These are phyloP conservation scores for Theristicus caerulescens DNA, from an alignment of 2,113 vertebrate genomes.

Conservation along the genomic window DNA sequence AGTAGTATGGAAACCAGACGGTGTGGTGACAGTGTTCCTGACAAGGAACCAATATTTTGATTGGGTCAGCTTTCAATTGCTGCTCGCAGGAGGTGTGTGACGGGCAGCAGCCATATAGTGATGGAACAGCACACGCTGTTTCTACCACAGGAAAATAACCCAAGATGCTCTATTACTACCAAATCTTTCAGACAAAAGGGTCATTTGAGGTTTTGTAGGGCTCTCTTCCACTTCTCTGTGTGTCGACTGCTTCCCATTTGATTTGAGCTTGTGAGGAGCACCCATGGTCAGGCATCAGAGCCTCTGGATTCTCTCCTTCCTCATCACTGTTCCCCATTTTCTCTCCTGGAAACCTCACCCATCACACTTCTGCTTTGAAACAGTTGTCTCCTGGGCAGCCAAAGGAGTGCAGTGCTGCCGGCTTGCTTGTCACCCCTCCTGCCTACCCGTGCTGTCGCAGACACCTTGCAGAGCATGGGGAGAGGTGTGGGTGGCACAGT, in stretches of 20 bases:
- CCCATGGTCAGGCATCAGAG: rapidly evolving
- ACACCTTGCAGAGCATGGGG: not conserved
- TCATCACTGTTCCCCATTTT: not conserved
- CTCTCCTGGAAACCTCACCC: not conserved
- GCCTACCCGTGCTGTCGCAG: not conserved
- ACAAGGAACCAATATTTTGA: not conserved
- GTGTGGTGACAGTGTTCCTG: not conserved
- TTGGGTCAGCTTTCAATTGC: not conserved
- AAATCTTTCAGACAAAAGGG: not conserved
- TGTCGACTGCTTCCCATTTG: not conserved
- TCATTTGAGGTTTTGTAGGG: not conserved
- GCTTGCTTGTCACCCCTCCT: not conserved
- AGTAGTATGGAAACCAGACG: not conserved
- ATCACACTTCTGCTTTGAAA: not conserved
- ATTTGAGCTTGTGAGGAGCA: not conserved
- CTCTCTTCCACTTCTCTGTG: not conserved
- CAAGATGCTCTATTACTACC: not conserved
- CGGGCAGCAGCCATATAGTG: not conserved
- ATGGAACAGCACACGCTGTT: not conserved
- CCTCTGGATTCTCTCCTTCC: not conserved
- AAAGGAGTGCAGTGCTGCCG: not conserved
- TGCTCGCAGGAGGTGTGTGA: not conserved
- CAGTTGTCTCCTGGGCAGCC: not conserved
- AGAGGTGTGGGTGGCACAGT: not conserved
- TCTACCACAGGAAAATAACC: not conserved